A percentile compares a stretch with the other conserved stretches of the same genome.
phyloP scores from a whole-genome alignment of 2,888 invertebrate species.

The Beris chalybata region DNA sequence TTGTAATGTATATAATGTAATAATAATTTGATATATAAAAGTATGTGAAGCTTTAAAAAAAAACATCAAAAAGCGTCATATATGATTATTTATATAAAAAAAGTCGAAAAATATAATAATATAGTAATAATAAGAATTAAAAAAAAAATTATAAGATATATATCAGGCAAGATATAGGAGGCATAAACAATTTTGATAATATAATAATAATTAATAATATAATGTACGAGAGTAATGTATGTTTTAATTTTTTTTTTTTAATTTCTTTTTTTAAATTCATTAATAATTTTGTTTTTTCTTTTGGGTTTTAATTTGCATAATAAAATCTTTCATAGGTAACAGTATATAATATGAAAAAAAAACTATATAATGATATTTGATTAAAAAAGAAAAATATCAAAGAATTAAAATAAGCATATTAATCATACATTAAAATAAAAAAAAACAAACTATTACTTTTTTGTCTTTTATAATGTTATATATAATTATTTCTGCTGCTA shows the following conservation, averaged over 20 bases:
- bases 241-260: background rate
- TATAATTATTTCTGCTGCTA: background rate
- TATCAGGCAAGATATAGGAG: slow-evolving; percentile 7
- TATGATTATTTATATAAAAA: slow-evolving; percentile 1
- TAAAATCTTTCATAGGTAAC: background rate
- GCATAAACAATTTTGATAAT: background rate
- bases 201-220: background rate
- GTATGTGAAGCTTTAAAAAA: slow-evolving; percentile 2
- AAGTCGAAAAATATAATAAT: background rate
- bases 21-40: slow-evolving; percentile 6
- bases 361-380: background rate
- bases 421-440: slow-evolving; percentile 3
- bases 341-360: background rate
- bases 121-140: too few species aligned
- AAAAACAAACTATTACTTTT: slow-evolving; percentile 2
- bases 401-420: slow-evolving; percentile 1
- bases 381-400: background rate
- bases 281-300: slow-evolving; percentile 5
- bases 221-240: too few species aligned
- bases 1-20: slow-evolving; percentile 4
- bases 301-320: background rate
- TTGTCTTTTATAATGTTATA: background rate
- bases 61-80: slow-evolving; percentile 21
- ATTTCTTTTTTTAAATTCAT: background rate
- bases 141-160: background rate